Evolutionary conservation across 2,797 vertebrate species (phyloP).

Genomic region (Allobates femoralis): DNA sequence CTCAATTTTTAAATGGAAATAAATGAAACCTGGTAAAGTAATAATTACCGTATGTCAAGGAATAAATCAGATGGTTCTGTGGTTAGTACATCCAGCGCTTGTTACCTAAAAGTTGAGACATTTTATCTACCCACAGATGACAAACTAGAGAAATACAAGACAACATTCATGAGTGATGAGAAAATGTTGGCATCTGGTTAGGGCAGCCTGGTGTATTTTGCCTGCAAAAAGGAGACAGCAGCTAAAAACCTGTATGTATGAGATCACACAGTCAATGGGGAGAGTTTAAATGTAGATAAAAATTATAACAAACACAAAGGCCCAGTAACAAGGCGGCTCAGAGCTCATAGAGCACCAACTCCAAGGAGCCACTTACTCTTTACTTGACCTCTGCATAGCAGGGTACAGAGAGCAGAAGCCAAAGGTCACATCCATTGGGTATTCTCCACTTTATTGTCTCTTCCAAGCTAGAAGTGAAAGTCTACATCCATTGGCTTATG

Average conservation of each 20-base stretch:
- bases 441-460: neutral
- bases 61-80: neutral
- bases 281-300: neutral
- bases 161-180: slow-evolving; percentile 4
- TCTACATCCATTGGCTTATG: neutral
- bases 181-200: neutral
- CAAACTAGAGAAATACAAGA: neutral
- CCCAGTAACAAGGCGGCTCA: neutral
- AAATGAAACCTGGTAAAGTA: neutral
- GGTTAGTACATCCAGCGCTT: neutral
- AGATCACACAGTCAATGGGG: slow-evolving; percentile 2
- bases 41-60: neutral
- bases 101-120: neutral
- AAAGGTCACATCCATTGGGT: neutral
- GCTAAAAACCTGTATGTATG: neutral
- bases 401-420: neutral
- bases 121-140: neutral
- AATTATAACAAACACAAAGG: neutral
- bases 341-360: neutral
- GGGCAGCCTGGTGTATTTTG: neutral
- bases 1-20: neutral
- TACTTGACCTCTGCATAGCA: slow-evolving; percentile 7
- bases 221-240: neutral
- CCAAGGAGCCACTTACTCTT: neutral
- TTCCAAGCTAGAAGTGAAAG: neutral